Evolutionary conservation across 2,113 vertebrate genomes (phyloP).

Genomic region (Hemiscyllium ocellatum): DNA sequence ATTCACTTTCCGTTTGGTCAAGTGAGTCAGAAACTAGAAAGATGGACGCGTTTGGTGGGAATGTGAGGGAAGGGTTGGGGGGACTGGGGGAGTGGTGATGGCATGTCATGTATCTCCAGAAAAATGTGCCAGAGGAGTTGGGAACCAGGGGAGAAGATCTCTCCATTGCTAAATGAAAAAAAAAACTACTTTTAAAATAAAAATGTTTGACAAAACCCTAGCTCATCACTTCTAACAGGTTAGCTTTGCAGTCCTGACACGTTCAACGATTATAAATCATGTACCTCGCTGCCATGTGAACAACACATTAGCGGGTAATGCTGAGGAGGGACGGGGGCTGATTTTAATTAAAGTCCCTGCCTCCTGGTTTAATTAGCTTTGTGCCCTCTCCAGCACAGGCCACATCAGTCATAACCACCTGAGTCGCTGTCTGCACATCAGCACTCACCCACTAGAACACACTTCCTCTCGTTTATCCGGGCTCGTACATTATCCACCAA

Average conservation of each 20-base stretch:
- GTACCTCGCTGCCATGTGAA: background rate
- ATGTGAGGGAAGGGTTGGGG: too few relatives aligned
- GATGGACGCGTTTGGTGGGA: background rate
- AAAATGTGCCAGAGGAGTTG: background rate
- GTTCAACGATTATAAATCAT: background rate
- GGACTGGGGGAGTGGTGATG: too few relatives aligned
- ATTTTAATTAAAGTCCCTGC: conserved; percentile 4
- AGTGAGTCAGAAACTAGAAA: background rate
- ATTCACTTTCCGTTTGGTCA: background rate
- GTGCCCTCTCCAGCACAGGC: background rate
- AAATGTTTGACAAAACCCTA: background rate
- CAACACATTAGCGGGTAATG: background rate
- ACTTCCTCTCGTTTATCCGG: conserved; percentile 11
- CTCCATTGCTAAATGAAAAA: background rate
- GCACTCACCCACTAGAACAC: background rate
- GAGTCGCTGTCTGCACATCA: conserved; percentile 14
- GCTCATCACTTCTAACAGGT: background rate
- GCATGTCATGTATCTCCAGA: too few relatives aligned
- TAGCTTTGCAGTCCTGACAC: background rate
- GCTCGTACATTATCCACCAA: background rate
- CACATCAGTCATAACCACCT: background rate
- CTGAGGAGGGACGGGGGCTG: background rate
- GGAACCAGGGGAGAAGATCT: background rate
- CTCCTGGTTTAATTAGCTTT: background rate
- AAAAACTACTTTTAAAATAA: background rate